phyloP scores from a whole-genome alignment of 1,140 invertebrate species.

The Limonius californicus region DNA sequence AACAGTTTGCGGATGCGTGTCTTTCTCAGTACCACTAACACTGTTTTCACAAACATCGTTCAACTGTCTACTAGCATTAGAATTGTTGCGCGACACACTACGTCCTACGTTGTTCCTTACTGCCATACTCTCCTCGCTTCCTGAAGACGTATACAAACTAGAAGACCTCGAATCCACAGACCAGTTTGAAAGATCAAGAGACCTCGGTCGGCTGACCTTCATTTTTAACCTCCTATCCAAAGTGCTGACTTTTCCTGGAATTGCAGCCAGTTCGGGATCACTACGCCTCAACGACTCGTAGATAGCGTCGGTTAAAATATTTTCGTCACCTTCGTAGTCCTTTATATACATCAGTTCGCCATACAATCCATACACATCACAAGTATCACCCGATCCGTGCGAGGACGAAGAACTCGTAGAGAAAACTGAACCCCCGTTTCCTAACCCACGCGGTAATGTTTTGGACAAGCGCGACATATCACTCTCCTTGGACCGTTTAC shows the following conservation, averaged over 20 bases:
- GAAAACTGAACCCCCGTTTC: constrained; percentile 52
- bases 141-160: constrained; percentile 74
- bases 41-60: constrained; percentile 36
- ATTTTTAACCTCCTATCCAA: constrained; percentile 72
- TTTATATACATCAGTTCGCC: constrained; percentile 86
- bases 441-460: constrained; percentile 68
- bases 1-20: constrained; percentile 8
- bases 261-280: constrained; percentile 76
- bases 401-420: constrained; percentile 55
- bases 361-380: constrained; percentile 86
- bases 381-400: constrained; percentile 62
- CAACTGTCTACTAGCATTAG: constrained; percentile 57
- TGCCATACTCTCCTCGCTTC: constrained; percentile 75
- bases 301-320: constrained; percentile 64
- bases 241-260: constrained; percentile 75
- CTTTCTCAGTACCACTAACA: constrained; percentile 21
- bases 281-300: constrained; percentile 72
- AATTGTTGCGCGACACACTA: constrained; percentile 67
- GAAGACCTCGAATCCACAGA: constrained; percentile 82
- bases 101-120: constrained; percentile 53
- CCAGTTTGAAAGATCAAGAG: constrained; percentile 81
- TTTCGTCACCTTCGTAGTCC: constrained; percentile 77
- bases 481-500: constrained; percentile 65
- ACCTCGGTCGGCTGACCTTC: constrained; percentile 74
- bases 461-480: constrained; percentile 68